These are phyloP conservation scores for Drosophila affinis DNA, from an alignment of 2,888 invertebrate genomes.

Conservation along the genomic window DNA sequence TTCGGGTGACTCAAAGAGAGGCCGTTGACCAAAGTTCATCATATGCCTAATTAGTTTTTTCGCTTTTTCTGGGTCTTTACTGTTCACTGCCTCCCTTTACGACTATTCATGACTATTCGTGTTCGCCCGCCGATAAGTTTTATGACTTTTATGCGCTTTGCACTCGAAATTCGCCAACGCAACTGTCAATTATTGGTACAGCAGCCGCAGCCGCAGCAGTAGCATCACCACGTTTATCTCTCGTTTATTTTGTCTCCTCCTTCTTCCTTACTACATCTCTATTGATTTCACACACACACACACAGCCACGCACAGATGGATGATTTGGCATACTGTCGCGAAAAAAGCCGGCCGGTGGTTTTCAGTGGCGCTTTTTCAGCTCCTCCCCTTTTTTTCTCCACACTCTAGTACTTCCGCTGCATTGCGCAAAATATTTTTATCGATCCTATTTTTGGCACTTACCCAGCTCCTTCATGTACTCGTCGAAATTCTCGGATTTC, in stretches of 20 bases:
- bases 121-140: conserved; percentile 33
- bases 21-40: conserved; percentile 52
- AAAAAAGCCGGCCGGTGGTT: conserved; percentile 68
- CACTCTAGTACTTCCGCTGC: conserved; percentile 7
- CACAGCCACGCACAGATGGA: background rate
- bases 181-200: conserved; percentile 3
- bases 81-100: background rate
- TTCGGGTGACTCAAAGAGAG: conserved; percentile 17
- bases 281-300: conserved; percentile 47
- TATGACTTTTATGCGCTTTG: conserved; percentile 30
- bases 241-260: conserved; percentile 9
- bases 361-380: conserved; percentile 50
- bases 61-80: conserved; percentile 40
- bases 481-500: conserved; percentile 92
- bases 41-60: conserved; percentile 50
- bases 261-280: conserved; percentile 7
- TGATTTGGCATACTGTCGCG: conserved; percentile 40
- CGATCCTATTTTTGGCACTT: conserved; percentile 83
- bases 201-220: conserved; percentile 3
- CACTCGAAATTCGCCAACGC: conserved; percentile 19
- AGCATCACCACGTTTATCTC: conserved; percentile 55
- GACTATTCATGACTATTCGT: conserved; percentile 19
- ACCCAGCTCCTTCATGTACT: conserved; percentile 95
- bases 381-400: conserved; percentile 13
- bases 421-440: conserved; percentile 4